Conservation (phyloP, 2,888 invertebrate species). For the Pyralis farinalis region DNA sequence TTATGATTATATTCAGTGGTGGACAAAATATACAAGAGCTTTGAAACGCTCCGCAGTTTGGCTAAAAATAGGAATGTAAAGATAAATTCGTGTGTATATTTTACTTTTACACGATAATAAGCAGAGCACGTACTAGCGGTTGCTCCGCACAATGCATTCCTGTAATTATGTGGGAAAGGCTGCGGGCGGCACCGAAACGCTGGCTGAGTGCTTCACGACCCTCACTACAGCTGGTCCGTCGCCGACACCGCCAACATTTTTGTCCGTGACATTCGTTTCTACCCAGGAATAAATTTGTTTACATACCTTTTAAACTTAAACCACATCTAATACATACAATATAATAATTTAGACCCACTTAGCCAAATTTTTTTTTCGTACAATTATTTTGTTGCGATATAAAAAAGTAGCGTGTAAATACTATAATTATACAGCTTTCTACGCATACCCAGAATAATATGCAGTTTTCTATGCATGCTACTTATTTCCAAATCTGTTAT, state of each 20-base stretch:
- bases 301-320: background rate
- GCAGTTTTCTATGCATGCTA: too few species aligned
- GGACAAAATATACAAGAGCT: too few species aligned
- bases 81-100: slow-evolving; percentile 27
- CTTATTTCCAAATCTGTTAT: too few species aligned
- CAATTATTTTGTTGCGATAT: background rate
- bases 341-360: too few species aligned
- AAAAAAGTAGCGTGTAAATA: background rate
- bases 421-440: too few species aligned
- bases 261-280: background rate
- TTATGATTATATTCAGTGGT: too few species aligned
- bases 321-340: background rate
- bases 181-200: slow-evolving; percentile 38
- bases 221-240: slow-evolving; percentile 16
- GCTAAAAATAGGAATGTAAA: background rate
- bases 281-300: background rate
- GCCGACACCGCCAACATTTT: slow-evolving; percentile 14
- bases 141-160: slow-evolving; percentile 62
- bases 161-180: slow-evolving; percentile 67
- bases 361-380: background rate
- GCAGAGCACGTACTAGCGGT: slow-evolving; percentile 46
- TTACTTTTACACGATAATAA: slow-evolving; percentile 51
- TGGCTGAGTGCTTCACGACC: slow-evolving; percentile 13
- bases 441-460: too few species aligned
- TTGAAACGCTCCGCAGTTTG: too few species aligned